A percentile compares a stretch with the other conserved stretches of the same genome.
Conservation (phyloP, 2,888 invertebrate genomes). For the Chrysodeixis includens region DNA sequence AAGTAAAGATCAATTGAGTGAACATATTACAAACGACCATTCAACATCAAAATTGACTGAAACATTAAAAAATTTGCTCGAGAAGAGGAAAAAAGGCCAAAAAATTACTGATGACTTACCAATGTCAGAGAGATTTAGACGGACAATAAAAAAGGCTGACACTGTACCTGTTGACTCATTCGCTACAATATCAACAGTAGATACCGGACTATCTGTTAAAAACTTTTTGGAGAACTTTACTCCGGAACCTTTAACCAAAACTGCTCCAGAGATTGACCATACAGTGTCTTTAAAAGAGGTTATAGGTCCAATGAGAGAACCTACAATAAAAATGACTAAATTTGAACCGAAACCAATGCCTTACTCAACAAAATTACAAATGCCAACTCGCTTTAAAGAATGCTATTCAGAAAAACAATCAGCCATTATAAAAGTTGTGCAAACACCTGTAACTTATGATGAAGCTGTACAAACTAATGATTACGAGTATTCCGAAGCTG, state of each 20-base stretch:
- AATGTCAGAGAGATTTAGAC: conserved; percentile 60
- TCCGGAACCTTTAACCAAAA: conserved; percentile 67
- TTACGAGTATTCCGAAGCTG: conserved; percentile 44
- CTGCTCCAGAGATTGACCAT: conserved; percentile 24
- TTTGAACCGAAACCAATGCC: conserved; percentile 53
- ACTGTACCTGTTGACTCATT: conserved; percentile 16
- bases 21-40: conserved; percentile 72
- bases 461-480: conserved; percentile 44
- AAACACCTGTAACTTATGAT: conserved; percentile 11
- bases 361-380: conserved; percentile 54
- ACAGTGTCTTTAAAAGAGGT: conserved; percentile 62
- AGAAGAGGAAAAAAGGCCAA: conserved; percentile 66
- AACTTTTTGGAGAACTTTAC: conserved; percentile 81
- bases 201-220: conserved; percentile 70
- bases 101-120: conserved; percentile 41
- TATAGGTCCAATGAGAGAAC: conserved; percentile 30
- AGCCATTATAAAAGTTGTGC: conserved; percentile 66
- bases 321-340: conserved; percentile 72
- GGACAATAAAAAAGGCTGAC: conserved; percentile 71
- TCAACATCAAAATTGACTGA: conserved; percentile 76
- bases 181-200: conserved; percentile 65
- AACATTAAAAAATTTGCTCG: conserved; percentile 75
- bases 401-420: conserved; percentile 49
- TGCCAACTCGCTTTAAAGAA: conserved; percentile 73
- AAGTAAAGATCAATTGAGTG: conserved; percentile 64